A percentile compares a stretch with the other conserved stretches of the same genome.
phyloP scores from a whole-genome alignment of 2,797 vertebrate genomes.

The Calcarius lapponicus region DNA sequence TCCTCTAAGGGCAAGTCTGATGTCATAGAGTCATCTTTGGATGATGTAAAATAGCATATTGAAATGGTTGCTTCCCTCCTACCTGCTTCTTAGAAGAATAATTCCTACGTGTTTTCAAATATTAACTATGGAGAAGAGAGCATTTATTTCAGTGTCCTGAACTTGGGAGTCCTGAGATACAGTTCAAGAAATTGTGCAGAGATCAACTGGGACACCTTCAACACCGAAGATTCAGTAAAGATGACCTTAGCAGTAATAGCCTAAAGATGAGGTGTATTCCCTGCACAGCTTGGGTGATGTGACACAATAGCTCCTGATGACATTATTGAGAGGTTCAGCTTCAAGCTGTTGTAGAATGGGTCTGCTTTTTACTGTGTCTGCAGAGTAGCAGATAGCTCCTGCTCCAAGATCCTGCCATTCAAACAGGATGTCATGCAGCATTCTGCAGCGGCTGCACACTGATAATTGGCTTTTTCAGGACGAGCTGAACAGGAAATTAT shows the following conservation, averaged over 20 bases:
- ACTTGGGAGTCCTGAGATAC: neutral
- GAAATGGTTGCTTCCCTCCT: neutral
- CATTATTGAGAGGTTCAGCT: neutral
- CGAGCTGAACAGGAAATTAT: neutral
- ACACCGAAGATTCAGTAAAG: neutral
- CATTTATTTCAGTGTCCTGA: neutral
- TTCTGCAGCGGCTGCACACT: fast-evolving
- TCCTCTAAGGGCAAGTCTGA: neutral
- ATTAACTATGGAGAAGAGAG: neutral
- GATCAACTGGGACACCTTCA: neutral
- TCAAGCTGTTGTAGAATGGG: neutral
- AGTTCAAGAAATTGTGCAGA: neutral
- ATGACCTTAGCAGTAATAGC: neutral
- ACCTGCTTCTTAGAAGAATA: neutral
- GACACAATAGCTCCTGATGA: neutral
- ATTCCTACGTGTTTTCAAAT: neutral
- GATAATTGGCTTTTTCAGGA: neutral
- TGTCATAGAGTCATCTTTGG: neutral
- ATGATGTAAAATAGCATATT: neutral
- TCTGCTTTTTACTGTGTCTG: neutral
- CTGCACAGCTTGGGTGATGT: neutral
- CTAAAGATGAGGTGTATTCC: neutral
- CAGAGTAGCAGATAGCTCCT: neutral
- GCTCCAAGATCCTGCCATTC: neutral
- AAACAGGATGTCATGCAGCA: too few relatives aligned